Evolutionary conservation across 2,888 invertebrate species (phyloP).

Genomic region (Perizoma flavofasciatum): DNA sequence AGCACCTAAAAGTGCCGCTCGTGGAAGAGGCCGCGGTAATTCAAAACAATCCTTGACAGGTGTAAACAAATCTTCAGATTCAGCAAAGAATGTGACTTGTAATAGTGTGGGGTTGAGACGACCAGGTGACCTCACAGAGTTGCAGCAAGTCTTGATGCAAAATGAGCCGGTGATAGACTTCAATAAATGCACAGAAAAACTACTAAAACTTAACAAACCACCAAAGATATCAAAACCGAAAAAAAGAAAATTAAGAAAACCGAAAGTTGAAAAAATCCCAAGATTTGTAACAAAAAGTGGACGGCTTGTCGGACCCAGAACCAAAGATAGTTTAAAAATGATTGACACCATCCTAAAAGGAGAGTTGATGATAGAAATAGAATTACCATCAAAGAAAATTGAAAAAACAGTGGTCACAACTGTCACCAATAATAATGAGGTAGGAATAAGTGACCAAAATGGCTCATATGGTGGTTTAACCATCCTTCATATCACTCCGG

Average conservation of each 20-base stretch:
- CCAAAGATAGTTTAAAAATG: conserved; percentile 53
- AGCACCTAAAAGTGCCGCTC: conserved; percentile 58
- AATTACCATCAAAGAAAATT: conserved; percentile 27
- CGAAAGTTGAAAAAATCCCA: conserved; percentile 23
- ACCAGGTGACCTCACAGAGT: conserved; percentile 43
- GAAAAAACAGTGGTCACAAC: conserved; percentile 29
- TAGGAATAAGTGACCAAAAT: conserved; percentile 64
- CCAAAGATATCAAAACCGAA: conserved; percentile 22
- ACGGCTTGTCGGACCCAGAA: conserved; percentile 47
- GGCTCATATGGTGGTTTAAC: conserved; percentile 30
- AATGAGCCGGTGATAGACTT: conserved; percentile 45
- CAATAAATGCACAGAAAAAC: conserved; percentile 33
- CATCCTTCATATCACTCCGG: neutral
- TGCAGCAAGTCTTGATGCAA: conserved; percentile 50
- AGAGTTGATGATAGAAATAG: conserved; percentile 64
- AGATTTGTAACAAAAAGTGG: conserved; percentile 51
- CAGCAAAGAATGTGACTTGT: conserved; percentile 40
- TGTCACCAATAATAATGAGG: conserved; percentile 76
- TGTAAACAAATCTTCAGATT: conserved; percentile 47
- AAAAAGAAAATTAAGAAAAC: conserved; percentile 19
- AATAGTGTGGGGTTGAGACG: conserved; percentile 46
- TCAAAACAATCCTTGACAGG: conserved; percentile 58
- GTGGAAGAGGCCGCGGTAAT: conserved; percentile 55
- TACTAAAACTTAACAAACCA: conserved; percentile 21
- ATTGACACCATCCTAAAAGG: conserved; percentile 65